Percentiles rank a stretch among this genome's conserved stretches.
phyloP scores from a whole-genome alignment of 2,888 invertebrate genomes.

The Conomelus anceps region DNA sequence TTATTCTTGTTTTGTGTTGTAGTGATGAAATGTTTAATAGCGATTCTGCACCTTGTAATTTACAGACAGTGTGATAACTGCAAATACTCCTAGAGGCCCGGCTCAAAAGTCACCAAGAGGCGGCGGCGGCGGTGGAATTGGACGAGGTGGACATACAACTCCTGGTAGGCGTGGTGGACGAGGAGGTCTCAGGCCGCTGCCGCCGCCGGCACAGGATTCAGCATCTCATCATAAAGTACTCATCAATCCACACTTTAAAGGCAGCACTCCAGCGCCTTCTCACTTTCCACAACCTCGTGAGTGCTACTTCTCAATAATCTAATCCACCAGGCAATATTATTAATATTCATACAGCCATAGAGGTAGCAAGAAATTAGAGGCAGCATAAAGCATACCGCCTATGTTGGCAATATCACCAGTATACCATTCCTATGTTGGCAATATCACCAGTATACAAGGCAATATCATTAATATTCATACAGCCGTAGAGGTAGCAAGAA shows the following conservation, averaged over 20 bases:
- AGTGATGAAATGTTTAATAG: too few species aligned
- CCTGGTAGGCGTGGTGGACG: background rate
- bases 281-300: background rate
- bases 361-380: too few species aligned
- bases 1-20: too few species aligned
- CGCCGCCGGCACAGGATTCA: background rate
- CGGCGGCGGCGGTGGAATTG: background rate
- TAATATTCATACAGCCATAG: background rate
- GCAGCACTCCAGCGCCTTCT: background rate
- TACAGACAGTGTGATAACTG: conserved; percentile 8
- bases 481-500: too few species aligned
- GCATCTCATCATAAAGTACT: conserved; percentile 26
- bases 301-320: background rate
- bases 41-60: too few species aligned
- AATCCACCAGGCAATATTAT: background rate
- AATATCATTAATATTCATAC: background rate
- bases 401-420: too few species aligned
- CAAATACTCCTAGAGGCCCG: background rate
- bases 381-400: too few species aligned
- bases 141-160: background rate
- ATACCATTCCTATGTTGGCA: too few species aligned
- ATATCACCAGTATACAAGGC: background rate
- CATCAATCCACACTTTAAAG: conserved; percentile 29
- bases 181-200: background rate
- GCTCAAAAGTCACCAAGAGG: background rate